Evolutionary conservation across 1,140 invertebrate genomes (phyloP), one percentile per base, ranked within the genome.

Genomic region (Drosophila tsacasi): DNA sequence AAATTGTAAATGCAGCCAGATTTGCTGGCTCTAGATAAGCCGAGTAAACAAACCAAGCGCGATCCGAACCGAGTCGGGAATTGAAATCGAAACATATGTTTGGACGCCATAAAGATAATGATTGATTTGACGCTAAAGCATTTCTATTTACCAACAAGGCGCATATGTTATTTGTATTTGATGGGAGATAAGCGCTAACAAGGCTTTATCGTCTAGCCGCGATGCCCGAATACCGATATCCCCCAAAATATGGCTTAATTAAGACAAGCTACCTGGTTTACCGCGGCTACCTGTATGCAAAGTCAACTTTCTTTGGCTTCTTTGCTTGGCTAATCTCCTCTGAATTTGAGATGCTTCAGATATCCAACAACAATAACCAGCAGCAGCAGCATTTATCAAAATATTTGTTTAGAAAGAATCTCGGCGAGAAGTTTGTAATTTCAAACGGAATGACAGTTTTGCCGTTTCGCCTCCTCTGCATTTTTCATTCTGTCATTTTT

Each of bases 401-500:
- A 83, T 83, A 83, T 83, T 83, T 83, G 58, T 74, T 64, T 50
- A 40, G 39, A 25, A 46, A 32, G 42, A 73, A 66, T 19, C 40
- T 57, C 35, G 59, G 12, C 47, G 35, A 50, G 57, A 58, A 65
- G 71, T 87, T 87, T 89, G 81, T 84, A 90, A 89, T 90, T 90
- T 81, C 67, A 89, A 83, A 78, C 83, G 71, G 73, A 71, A 68
- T 84, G 81, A 90, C 85, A 89, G 83, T 87, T 89, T 86, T 57
- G 54, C 80, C 80, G 76, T 86, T 87, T 80, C 77, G 83, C 76
- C 83, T 83, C 71, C 69, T 81, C 74, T 72, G 67, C 84, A 87
- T 89, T 89, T 87, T 81, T 72, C 83, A 82, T 68, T 71, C 74
- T 73, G 66, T 89, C 84, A 89, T 90, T 90, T 89, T 89, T 89